phyloP scores from a whole-genome alignment of 2,888 invertebrate species.

The Diarsia brunnea region DNA sequence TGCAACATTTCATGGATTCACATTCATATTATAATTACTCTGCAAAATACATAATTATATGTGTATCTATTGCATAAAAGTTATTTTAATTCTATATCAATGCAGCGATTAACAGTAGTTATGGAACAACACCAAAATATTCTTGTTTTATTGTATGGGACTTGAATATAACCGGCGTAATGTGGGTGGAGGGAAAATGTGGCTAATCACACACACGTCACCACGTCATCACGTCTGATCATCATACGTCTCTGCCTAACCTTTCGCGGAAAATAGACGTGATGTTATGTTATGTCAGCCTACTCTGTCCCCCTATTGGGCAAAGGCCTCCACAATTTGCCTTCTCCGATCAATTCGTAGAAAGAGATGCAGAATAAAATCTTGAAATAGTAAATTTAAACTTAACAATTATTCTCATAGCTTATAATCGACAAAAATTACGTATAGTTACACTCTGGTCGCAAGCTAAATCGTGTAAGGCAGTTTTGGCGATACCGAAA shows the following conservation, averaged over 20 bases:
- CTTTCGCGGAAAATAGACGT: too few relatives aligned
- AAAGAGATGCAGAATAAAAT: background rate
- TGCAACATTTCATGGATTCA: constrained; percentile 30
- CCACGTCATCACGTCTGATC: too few relatives aligned
- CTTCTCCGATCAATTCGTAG: too few relatives aligned
- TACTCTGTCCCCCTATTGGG: too few relatives aligned
- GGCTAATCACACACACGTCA: too few relatives aligned
- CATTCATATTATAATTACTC: background rate
- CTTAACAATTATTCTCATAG: background rate
- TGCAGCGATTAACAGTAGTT: background rate
- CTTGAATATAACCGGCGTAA: too few relatives aligned
- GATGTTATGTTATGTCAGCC: too few relatives aligned
- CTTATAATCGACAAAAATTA: background rate
- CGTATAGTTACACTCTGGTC: background rate
- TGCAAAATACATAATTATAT: background rate
- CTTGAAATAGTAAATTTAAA: background rate
- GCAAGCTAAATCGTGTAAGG: background rate
- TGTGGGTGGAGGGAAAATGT: too few relatives aligned
- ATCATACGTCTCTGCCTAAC: too few relatives aligned
- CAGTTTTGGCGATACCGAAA: background rate
- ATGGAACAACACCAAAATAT: background rate
- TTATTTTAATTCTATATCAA: constrained; percentile 15
- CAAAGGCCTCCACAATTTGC: too few relatives aligned
- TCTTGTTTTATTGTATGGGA: too few relatives aligned
- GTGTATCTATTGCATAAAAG: background rate